phyloP scores from a whole-genome alignment of 2,797 vertebrate species.

The Cheirogaleus major region DNA sequence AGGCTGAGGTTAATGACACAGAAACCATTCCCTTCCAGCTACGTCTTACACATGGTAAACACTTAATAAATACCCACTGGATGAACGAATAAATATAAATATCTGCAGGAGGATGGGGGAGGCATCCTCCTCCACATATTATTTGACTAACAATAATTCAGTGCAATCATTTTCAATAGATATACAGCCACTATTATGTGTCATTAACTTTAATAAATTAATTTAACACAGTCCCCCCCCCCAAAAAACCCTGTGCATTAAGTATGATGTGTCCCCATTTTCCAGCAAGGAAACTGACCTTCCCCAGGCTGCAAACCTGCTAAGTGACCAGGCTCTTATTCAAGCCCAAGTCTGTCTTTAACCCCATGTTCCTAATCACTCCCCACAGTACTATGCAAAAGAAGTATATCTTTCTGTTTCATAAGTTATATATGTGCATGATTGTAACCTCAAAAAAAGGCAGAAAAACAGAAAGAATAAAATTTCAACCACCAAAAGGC shows the following conservation, averaged over 20 bases:
- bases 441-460: background rate
- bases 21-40: background rate
- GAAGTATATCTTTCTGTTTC: background rate
- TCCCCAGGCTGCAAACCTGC: background rate
- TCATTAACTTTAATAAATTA: background rate
- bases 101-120: background rate
- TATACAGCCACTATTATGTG: background rate
- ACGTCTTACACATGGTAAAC: background rate
- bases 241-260: background rate
- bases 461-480: background rate
- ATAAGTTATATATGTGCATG: background rate
- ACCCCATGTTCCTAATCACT: background rate
- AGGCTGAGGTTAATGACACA: background rate
- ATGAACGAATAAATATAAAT: background rate
- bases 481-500: background rate
- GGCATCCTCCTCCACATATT: background rate
- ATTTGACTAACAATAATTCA: background rate
- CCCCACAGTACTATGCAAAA: background rate
- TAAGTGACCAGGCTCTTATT: background rate
- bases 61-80: background rate
- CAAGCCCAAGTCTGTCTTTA: background rate
- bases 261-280: background rate
- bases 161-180: background rate
- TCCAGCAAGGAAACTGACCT: background rate
- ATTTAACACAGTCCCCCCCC: background rate